Evolutionary conservation across 2,113 vertebrate genomes (phyloP), one percentile per base, ranked within the genome.

Genomic region (Brachypodius melanocephalos): DNA sequence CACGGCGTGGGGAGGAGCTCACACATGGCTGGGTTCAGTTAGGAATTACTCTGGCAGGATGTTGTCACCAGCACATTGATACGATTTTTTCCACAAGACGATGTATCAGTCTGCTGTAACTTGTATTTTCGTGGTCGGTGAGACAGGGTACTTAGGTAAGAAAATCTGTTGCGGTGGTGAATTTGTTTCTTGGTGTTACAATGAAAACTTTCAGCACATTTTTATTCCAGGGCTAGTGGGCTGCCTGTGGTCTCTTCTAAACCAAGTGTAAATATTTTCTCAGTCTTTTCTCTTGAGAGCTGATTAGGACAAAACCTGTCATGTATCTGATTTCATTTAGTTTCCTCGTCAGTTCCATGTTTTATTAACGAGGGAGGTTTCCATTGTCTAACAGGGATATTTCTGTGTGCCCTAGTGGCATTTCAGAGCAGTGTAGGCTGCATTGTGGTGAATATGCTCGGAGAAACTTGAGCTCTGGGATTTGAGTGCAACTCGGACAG

Each of bases 331-430:
- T 96, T 93, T 90, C 40, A 1, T 92, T 66, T 92, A 5, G 73
- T 85, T 85, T 77, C 92, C 94, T 94, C 67, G 8, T 66, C 40
- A 43, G 93, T 43, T 1, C 8, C 90, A 94, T 98, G 94, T 87
- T 98, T 98, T 97, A 97, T 98, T 98, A 89, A 98, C 81, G 95
- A 89, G 88, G 77, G 61, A 92, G 85, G 72, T 51, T 95, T 91
- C 96, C 58, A 83, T 96, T 95, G 95, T 98, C 95, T 94, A 11
- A 25, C 20, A 57, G 45, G 80, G 86, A 65, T 94, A 38, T 66
- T 90, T 96, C 71, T 51, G 7, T 77, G 40, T 85, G 89, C 90
- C 76, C 89, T 87, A 19, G 82, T 93, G 93, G 85, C 73, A 57
- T 85, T 75, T 90, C 29, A 25, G 43, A 81, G 76, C 24, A 94